Evolutionary conservation across 92 coral and sea anemone species (phyloP).

Genomic region (Siderastrea siderea): DNA sequence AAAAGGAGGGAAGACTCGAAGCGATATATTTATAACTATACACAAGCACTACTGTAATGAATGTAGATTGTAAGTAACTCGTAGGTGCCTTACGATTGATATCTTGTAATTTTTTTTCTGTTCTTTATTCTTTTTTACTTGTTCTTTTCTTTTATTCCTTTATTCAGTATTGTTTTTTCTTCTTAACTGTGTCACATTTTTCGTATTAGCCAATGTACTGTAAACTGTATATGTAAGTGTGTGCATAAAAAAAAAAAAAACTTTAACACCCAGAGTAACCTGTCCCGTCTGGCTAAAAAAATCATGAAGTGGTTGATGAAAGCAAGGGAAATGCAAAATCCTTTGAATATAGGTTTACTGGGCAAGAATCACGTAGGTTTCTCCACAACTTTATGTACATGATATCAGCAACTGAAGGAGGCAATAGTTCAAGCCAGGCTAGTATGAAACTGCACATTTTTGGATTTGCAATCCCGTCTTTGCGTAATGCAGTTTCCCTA

Average conservation of each 20-base stretch:
- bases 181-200: too few relatives aligned
- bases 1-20: too few relatives aligned
- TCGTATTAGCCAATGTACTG: too few relatives aligned
- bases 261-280: constrained; percentile 16
- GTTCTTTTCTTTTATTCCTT: too few relatives aligned
- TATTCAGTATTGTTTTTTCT: too few relatives aligned
- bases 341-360: constrained; percentile 69
- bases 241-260: neutral
- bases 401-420: constrained; percentile 46
- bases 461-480: constrained; percentile 45
- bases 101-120: too few relatives aligned
- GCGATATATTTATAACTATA: too few relatives aligned
- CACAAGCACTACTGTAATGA: too few relatives aligned
- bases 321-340: constrained; percentile 54
- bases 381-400: constrained; percentile 73
- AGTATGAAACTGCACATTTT: constrained; percentile 56
- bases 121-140: too few relatives aligned
- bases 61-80: too few relatives aligned
- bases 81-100: too few relatives aligned
- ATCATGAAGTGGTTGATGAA: constrained; percentile 62
- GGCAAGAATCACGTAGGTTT: constrained; percentile 70
- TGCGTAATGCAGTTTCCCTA: constrained; percentile 54
- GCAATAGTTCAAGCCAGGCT: constrained; percentile 36
- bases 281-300: constrained; percentile 48
- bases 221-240: too few relatives aligned